Percentiles rank a stretch among this genome's conserved stretches.
These are phyloP conservation scores for Gadus macrocephalus DNA, from an alignment of 2,113 vertebrate genomes.

Conservation along the genomic window DNA sequence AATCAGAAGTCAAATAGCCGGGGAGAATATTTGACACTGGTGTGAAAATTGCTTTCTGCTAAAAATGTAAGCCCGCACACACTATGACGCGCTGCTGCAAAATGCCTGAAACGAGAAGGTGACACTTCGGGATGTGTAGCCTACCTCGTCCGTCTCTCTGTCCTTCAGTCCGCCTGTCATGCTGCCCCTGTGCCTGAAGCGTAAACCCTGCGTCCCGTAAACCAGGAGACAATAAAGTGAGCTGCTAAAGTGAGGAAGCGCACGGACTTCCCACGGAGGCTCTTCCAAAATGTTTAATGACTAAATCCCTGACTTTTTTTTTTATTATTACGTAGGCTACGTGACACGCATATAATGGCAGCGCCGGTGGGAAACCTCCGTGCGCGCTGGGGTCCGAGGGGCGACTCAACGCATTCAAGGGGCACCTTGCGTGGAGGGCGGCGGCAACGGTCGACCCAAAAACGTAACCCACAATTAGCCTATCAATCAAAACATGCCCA, in stretches of 20 bases:
- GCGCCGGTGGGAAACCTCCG: conserved; percentile 24
- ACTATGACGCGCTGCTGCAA: conserved; percentile 5
- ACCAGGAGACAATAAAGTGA: conserved; percentile 66
- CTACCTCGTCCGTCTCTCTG: conserved; percentile 79
- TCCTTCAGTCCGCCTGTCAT: conserved; percentile 91
- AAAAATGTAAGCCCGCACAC: no score
- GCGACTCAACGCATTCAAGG: neutral
- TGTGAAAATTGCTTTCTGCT: neutral
- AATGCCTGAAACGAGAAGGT: neutral
- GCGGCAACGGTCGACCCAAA: conserved; percentile 4
- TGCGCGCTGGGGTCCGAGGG: conserved; percentile 5
- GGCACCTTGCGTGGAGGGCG: conserved; percentile 38
- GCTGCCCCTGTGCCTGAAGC: conserved; percentile 63
- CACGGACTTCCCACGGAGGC: conserved; percentile 61
- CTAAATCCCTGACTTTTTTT: conserved; percentile 38
- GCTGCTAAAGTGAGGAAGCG: conserved; percentile 61
- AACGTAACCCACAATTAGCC: conserved; percentile 27
- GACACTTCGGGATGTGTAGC: conserved; percentile 14
- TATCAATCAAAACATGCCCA: conserved; percentile 20
- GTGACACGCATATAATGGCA: conserved; percentile 34
- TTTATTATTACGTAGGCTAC: conserved; percentile 9
- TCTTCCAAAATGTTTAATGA: conserved; percentile 43
- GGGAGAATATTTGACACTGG: neutral
- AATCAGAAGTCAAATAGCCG: no score
- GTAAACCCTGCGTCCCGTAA: conserved; percentile 49